These are phyloP conservation scores for Oscheius sp. DNA, from an alignment of 1,140 invertebrate species.

Conservation along the genomic window DNA sequence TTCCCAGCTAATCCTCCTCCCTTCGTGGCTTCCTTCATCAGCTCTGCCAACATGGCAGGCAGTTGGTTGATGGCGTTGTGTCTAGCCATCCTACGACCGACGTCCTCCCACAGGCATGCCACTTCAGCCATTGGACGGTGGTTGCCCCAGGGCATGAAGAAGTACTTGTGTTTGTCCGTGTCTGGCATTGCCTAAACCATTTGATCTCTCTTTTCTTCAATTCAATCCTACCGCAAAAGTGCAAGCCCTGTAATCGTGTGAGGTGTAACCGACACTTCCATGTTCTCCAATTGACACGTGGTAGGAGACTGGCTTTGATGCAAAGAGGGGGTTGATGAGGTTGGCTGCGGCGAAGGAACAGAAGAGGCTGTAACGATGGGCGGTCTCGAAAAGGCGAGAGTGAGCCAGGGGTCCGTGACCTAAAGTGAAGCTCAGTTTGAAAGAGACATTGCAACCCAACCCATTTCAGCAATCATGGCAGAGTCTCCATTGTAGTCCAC, in stretches of 20 bases:
- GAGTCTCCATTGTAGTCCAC: conserved; percentile 35
- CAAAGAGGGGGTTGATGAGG: conserved; percentile 46
- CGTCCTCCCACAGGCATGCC: conserved; percentile 40
- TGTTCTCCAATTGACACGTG: conserved; percentile 48
- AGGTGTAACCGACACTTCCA: conserved; percentile 37
- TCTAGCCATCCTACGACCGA: conserved; percentile 38
- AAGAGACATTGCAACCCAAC: background rate
- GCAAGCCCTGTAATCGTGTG: conserved; percentile 41
- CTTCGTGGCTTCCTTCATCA: conserved; percentile 10
- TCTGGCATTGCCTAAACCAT: conserved; percentile 48
- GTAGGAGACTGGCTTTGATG: conserved; percentile 44
- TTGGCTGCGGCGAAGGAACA: conserved; percentile 47
- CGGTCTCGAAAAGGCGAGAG: conserved; percentile 33
- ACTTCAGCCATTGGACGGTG: conserved; percentile 53
- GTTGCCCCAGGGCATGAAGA: conserved; percentile 57
- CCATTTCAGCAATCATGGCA: conserved; percentile 4
- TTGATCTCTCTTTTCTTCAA: background rate
- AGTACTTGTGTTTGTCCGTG: conserved; percentile 45
- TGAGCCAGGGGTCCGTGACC: background rate
- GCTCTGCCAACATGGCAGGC: background rate
- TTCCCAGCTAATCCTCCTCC: background rate
- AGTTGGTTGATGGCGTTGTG: conserved; percentile 45
- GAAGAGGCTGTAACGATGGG: conserved; percentile 42
- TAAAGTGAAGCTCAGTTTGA: background rate
- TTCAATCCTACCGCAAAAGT: conserved; percentile 43